Conservation (phyloP, 2,888 invertebrate genomes). For the Cancer borealis region DNA sequence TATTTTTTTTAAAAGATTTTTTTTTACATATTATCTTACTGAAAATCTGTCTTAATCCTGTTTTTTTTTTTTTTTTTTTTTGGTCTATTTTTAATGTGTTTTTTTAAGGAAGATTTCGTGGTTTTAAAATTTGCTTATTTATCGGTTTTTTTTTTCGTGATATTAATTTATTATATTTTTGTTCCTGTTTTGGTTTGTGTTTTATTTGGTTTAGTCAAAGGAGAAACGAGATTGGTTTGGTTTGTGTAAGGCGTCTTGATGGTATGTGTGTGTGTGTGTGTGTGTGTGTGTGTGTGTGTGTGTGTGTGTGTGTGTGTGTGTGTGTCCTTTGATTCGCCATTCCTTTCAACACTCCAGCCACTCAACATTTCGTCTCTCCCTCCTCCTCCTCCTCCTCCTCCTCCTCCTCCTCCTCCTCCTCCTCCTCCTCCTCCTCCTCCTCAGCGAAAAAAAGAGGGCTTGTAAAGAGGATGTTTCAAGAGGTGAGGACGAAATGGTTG, state of each 20-base stretch:
- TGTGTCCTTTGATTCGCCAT: slow-evolving; percentile 18
- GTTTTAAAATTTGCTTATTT: neutral
- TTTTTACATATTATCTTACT: neutral
- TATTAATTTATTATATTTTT: too few relatives aligned
- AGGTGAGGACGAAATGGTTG: slow-evolving; percentile 13
- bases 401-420: slow-evolving; percentile 28
- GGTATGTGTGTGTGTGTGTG: neutral
- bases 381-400: neutral
- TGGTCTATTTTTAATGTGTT: neutral
- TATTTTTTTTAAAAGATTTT: neutral
- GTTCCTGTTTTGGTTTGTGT: too few relatives aligned
- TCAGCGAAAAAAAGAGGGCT: neutral
- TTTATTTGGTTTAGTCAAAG: neutral
- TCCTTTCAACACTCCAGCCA: slow-evolving; percentile 38
- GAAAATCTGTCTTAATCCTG: neutral
- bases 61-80: too few relatives aligned
- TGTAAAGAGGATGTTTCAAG: neutral
- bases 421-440: slow-evolving; percentile 23
- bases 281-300: slow-evolving; percentile 35
- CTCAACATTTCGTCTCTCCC: slow-evolving; percentile 33
- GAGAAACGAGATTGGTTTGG: neutral
- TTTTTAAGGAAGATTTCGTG: neutral
- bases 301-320: slow-evolving; percentile 43
- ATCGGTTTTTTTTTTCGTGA: neutral
- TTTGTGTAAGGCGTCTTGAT: neutral